Evolutionary conservation across 1,140 invertebrate genomes (phyloP).

Genomic region (Lepidurus packardi): DNA sequence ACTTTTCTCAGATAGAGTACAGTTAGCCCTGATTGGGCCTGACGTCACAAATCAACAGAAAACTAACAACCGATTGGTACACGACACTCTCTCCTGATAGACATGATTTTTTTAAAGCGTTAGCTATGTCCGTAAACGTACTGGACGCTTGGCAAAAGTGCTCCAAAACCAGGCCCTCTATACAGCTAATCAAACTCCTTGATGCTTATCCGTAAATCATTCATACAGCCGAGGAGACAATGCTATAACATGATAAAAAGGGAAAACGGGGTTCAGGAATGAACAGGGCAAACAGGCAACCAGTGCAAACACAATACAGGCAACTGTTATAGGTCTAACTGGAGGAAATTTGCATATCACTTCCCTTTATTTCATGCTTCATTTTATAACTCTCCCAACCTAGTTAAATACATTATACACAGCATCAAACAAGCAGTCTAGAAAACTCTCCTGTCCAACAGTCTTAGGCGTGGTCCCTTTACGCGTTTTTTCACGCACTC

Average conservation of each 20-base stretch:
- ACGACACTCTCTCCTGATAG: background rate
- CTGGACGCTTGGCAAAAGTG: background rate
- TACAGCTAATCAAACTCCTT: background rate
- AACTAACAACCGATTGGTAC: background rate
- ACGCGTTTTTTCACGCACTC: background rate
- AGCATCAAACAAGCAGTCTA: background rate
- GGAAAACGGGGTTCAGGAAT: background rate
- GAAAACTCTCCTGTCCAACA: background rate
- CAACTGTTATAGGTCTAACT: background rate
- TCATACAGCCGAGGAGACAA: background rate
- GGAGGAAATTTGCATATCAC: background rate
- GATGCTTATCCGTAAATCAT: background rate
- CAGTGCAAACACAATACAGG: background rate
- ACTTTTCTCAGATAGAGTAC: background rate
- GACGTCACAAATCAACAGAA: background rate
- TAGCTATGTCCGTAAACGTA: background rate
- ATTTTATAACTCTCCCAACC: background rate
- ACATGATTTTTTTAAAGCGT: background rate
- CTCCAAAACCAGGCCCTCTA: no score
- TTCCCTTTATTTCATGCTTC: background rate
- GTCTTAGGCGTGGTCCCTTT: slow-evolving; percentile 7
- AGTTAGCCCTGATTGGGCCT: background rate
- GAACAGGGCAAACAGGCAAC: background rate
- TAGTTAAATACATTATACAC: background rate
- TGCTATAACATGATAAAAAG: background rate